Evolutionary conservation across 2,888 invertebrate genomes (phyloP), one percentile per base, ranked within the genome.

Genomic region (Corbicula japonica): DNA sequence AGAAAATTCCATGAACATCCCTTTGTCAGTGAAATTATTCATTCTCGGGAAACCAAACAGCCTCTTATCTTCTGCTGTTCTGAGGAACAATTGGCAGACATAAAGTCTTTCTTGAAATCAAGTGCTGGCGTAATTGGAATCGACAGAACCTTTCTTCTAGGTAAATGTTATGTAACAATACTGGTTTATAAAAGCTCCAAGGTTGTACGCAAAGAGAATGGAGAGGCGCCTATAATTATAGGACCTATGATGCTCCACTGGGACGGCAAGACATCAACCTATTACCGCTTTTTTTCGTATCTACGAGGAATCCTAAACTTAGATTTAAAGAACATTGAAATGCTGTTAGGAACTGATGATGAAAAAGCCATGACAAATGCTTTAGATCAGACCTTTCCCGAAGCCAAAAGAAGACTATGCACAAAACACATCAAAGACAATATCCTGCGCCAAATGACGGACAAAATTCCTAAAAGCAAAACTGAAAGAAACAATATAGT

Each of bases 211-310:
- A 69, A 69, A 41, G 28, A 30, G 8, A 63, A 23, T 1, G 63
- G 62, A 18, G 63, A 72, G 23, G 26, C 72, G 41, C 72, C 72
- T 2, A 62, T 72, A n/a, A 28, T 72, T 10, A 15, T 63, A 6
- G 72, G 63, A 26, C 72, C 72, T 28, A 30, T 63, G 8, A 26
- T 72, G 62, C 41, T 72, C 4, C 72, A 72, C 32, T 72, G 62
- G 52, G 62, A 72, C 30, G 72, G 72, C 5, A 30, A 38, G 44
- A 32, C 48, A 34, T 23, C 21, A 54, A 54, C 18, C 28, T 54
- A 28, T 23, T 54, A 26, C 54, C 21, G 54, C 4, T 54, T 54
- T 28, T 54, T 54, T 12, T 23, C 54, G 5, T 28, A 54, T 28
- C 28, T 54, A 28, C 21, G 6, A 12, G 54, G 54, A 2, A 28